Evolutionary conservation across 2,113 vertebrate genomes (phyloP).

Genomic region (Herpetotheres cachinnans): DNA sequence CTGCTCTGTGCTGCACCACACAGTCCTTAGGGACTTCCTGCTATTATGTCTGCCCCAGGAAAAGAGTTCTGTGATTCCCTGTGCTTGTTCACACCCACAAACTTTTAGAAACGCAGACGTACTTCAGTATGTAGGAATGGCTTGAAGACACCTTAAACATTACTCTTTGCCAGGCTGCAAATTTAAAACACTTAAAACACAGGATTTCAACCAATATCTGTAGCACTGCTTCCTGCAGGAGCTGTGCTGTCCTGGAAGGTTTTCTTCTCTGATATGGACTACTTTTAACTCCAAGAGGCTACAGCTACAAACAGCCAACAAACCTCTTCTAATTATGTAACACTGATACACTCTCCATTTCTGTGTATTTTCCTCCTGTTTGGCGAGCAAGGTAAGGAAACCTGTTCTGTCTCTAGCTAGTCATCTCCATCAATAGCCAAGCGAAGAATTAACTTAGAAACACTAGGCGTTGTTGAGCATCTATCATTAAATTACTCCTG

Average conservation of each 20-base stretch:
- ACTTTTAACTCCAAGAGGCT: background rate
- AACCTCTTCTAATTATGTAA: background rate
- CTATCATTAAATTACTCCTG: background rate
- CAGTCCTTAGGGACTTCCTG: background rate
- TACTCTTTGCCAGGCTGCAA: background rate
- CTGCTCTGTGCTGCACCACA: background rate
- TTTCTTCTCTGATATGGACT: background rate
- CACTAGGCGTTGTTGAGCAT: background rate
- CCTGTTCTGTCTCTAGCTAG: background rate
- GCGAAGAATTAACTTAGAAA: constrained; percentile 34
- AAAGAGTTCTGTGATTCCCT: background rate
- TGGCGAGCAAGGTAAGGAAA: background rate
- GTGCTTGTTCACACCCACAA: background rate
- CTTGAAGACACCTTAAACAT: background rate
- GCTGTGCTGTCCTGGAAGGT: background rate
- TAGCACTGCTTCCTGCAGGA: background rate
- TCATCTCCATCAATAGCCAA: background rate
- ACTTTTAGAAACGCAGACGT: background rate
- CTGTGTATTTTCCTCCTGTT: background rate
- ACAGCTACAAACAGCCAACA: background rate
- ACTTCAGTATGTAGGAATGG: background rate
- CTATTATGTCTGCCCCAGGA: background rate
- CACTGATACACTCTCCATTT: background rate
- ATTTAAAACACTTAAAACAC: background rate
- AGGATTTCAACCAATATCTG: background rate